phyloP scores from a whole-genome alignment of 2,888 invertebrate genomes.

The Odontocerum albicorne region DNA sequence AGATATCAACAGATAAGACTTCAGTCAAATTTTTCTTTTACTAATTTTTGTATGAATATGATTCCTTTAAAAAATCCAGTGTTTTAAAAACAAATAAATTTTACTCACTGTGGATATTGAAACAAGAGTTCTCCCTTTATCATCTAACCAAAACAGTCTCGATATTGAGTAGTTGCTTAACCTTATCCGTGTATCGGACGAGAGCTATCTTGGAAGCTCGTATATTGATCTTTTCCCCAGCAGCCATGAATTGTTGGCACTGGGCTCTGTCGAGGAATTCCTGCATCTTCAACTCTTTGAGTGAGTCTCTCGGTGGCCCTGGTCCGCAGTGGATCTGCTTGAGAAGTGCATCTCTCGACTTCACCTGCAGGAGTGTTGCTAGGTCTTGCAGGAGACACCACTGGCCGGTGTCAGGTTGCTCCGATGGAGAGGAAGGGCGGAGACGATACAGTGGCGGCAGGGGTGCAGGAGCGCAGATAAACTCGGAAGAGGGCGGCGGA shows the following conservation, averaged over 20 bases:
- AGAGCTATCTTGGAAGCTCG: conserved; percentile 80
- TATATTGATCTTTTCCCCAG: conserved; percentile 78
- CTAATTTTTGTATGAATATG: too few species aligned
- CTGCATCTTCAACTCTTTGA: conserved; percentile 73
- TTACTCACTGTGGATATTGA: too few species aligned
- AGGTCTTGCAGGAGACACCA: conserved; percentile 83
- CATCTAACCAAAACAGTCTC: conserved; percentile 74
- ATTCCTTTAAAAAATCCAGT: background rate
- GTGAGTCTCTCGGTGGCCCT: conserved; percentile 55
- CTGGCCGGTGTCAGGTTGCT: conserved; percentile 59
- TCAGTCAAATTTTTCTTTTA: too few species aligned
- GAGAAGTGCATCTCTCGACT: conserved; percentile 77
- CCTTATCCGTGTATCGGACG: conserved; percentile 82
- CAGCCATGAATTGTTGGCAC: conserved; percentile 76
- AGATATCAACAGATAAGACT: too few species aligned
- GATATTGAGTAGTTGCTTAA: conserved; percentile 78
- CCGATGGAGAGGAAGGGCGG: conserved; percentile 60
- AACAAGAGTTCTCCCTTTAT: conserved; percentile 44
- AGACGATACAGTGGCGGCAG: conserved; percentile 81
- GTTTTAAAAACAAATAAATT: background rate
- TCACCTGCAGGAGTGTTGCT: conserved; percentile 73
- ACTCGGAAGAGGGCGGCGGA: conserved; percentile 63
- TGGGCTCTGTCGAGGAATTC: conserved; percentile 81
- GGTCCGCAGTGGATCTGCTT: conserved; percentile 70
- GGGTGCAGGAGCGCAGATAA: conserved; percentile 78